Conservation (phyloP, 2,797 vertebrate genomes). For the Bothrops alternatus region DNA sequence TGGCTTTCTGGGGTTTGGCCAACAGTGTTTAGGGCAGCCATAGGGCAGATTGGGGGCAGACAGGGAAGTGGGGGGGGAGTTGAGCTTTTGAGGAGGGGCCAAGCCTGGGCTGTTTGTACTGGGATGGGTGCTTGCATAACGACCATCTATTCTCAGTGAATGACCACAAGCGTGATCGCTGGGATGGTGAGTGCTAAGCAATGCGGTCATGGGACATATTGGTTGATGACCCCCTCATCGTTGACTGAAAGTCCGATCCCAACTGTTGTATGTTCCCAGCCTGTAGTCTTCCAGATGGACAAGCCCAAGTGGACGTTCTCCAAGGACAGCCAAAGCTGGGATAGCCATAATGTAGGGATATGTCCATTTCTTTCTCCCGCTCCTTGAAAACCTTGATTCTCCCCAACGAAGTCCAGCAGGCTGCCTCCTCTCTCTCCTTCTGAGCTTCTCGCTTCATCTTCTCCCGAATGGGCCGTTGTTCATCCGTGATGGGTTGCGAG, state of each 20-base stretch:
- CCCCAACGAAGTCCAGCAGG: background rate
- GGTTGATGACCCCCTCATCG: background rate
- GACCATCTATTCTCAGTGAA: background rate
- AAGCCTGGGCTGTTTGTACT: rapidly evolving
- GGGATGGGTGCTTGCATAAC: background rate
- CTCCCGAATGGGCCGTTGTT: constrained; percentile 27
- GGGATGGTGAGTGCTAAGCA: background rate
- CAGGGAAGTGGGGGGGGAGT: background rate
- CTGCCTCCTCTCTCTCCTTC: background rate
- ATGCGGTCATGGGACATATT: background rate
- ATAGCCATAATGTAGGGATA: background rate
- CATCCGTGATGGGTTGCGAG: constrained; percentile 21
- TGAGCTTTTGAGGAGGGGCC: background rate
- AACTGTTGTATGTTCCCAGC: background rate
- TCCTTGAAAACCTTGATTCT: background rate
- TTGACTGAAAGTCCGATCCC: background rate
- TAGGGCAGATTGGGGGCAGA: background rate
- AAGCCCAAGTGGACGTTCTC: background rate
- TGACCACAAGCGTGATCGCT: background rate
- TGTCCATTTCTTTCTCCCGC: background rate
- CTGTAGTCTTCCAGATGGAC: background rate
- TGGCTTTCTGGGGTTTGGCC: background rate
- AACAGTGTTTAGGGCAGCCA: background rate
- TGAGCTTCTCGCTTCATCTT: background rate
- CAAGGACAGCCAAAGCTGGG: background rate